Conservation (phyloP, 2,113 vertebrate genomes). For the Sapajus apella region DNA sequence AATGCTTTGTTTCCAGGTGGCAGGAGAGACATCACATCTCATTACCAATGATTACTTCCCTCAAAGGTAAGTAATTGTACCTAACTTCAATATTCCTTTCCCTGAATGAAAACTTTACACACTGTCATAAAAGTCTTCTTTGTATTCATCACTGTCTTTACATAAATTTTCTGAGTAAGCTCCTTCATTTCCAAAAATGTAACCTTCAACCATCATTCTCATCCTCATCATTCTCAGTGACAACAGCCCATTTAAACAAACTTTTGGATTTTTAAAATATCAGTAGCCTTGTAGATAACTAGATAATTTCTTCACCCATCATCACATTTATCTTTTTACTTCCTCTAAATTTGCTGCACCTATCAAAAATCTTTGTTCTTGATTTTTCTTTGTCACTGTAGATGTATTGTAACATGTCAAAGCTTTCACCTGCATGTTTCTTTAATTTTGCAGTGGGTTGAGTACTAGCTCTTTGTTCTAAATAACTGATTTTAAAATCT, state of each 20-base stretch:
- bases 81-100: neutral
- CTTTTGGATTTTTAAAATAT: conserved; percentile 2
- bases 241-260: neutral
- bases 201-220: neutral
- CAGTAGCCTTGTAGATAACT: neutral
- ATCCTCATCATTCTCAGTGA: neutral
- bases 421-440: neutral
- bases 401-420: neutral
- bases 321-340: conserved; percentile 2
- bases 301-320: neutral
- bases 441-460: conserved; percentile 8
- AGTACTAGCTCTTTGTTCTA: neutral
- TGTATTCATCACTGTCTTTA: neutral
- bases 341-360: conserved; percentile 6
- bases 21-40: neutral
- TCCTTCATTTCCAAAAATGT: conserved; percentile 21
- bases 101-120: neutral
- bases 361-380: conserved; percentile 19
- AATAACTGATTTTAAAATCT: conserved; percentile 50
- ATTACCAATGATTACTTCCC: neutral
- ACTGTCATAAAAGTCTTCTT: neutral
- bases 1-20: neutral
- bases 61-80: neutral
- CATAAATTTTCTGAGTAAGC: neutral
- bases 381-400: neutral